Percentiles rank a stretch among this genome's conserved stretches.
These are phyloP conservation scores for Thymallus thymallus DNA, from an alignment of 2,113 vertebrate genomes.

Conservation along the genomic window DNA sequence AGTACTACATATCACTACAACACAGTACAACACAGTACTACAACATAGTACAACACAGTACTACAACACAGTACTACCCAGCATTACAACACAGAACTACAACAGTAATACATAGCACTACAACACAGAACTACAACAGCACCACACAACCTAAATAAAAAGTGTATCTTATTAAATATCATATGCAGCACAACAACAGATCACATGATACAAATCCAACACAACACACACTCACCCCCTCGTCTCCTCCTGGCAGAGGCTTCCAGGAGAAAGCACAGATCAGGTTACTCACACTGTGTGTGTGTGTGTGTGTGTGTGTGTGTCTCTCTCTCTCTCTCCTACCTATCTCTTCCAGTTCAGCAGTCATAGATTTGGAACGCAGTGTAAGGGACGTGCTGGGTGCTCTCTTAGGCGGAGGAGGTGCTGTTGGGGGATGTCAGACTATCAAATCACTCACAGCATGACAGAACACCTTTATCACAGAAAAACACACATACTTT, in stretches of 20 bases:
- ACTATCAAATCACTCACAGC: neutral
- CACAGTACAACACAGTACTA: neutral
- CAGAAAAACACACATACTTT: neutral
- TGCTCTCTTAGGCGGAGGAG: slow-evolving; percentile 92
- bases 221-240: slow-evolving; percentile 86
- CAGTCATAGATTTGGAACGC: slow-evolving; percentile 97
- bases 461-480: neutral
- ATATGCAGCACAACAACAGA: slow-evolving; percentile 8
- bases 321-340: too few species aligned
- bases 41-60: neutral
- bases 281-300: neutral
- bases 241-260: slow-evolving; percentile 92
- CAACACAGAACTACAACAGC: too few species aligned
- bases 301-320: neutral
- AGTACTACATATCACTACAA: too few species aligned
- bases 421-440: slow-evolving; percentile 72
- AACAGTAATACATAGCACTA: too few species aligned
- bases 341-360: slow-evolving; percentile 96
- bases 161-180: too few species aligned
- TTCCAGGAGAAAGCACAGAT: slow-evolving; percentile 68
- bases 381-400: slow-evolving; percentile 95
- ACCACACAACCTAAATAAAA: too few species aligned
- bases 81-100: too few species aligned
- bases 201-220: slow-evolving; percentile 47
- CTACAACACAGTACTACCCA: too few species aligned